These are phyloP conservation scores for Lithobates sylvaticus DNA, from an alignment of 2,797 vertebrate species.

Conservation along the genomic window DNA sequence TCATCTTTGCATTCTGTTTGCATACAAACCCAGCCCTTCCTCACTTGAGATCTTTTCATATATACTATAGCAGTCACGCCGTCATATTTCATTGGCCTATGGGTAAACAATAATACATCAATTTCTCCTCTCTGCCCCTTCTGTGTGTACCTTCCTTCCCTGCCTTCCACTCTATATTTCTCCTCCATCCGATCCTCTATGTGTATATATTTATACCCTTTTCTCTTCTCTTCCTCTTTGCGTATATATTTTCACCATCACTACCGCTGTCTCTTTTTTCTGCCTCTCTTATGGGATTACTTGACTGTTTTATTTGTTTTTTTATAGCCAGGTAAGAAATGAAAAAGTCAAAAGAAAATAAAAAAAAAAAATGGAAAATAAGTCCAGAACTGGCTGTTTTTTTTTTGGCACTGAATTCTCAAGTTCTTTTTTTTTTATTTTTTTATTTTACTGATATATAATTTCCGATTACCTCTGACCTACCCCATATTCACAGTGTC, in stretches of 20 bases:
- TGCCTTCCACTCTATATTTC: slow-evolving; percentile 30
- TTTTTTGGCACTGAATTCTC: slow-evolving; percentile 1
- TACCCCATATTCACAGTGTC: slow-evolving; percentile 12
- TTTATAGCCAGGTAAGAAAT: slow-evolving; percentile 63
- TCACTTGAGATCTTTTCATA: slow-evolving; percentile 29
- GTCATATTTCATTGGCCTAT: slow-evolving; percentile 50
- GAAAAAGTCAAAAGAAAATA: slow-evolving; percentile 52
- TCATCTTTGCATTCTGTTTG: slow-evolving; percentile 35
- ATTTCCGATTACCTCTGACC: slow-evolving; percentile 21
- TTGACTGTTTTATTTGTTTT: slow-evolving; percentile 58
- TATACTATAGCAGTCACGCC: slow-evolving; percentile 6
- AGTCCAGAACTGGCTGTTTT: slow-evolving; percentile 4
- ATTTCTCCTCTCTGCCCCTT: slow-evolving; percentile 5
- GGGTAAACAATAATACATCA: slow-evolving; percentile 50
- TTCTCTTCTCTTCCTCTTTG: slow-evolving; percentile 20
- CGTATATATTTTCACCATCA: slow-evolving; percentile 65
- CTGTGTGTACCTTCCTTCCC: slow-evolving; percentile 1
- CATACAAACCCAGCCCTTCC: slow-evolving; percentile 23
- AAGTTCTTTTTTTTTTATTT: slow-evolving; percentile 35
- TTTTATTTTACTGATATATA: slow-evolving; percentile 32
- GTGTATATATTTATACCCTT: slow-evolving; percentile 55
- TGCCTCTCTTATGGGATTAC: slow-evolving; percentile 49
- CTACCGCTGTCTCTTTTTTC: slow-evolving; percentile 53
- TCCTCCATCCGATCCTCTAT: slow-evolving; percentile 33
- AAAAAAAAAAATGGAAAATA: slow-evolving; percentile 6